These are phyloP conservation scores for Diabrotica undecimpunctata DNA, from an alignment of 1,140 invertebrate genomes.

Conservation along the genomic window DNA sequence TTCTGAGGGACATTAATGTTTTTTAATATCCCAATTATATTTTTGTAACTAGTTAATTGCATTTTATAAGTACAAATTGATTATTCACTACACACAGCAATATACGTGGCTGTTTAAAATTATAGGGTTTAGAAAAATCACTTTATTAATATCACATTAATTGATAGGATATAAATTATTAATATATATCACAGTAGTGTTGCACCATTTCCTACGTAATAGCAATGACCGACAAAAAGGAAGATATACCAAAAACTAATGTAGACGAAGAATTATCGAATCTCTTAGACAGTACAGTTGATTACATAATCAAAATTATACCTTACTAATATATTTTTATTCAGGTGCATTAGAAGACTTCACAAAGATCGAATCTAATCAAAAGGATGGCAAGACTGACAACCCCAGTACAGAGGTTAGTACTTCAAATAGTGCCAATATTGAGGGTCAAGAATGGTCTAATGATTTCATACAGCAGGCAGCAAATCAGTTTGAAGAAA, in stretches of 20 bases:
- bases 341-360: slow-evolving; percentile 59
- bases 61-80: no score
- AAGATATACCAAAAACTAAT: slow-evolving; percentile 24
- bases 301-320: slow-evolving; percentile 8
- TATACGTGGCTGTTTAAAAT: no score
- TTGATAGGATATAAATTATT: no score
- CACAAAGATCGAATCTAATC: slow-evolving; percentile 43
- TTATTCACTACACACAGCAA: no score
- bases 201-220: no score
- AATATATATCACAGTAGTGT: no score
- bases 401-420: slow-evolving; percentile 23
- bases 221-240: slow-evolving; percentile 37
- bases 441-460: slow-evolving; percentile 51
- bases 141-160: no score
- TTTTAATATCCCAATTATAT: no score
- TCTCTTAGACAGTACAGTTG: slow-evolving; percentile 41
- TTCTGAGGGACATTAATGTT: no score
- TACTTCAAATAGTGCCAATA: slow-evolving; percentile 10
- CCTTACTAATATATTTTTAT: slow-evolving; percentile 14
- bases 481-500: slow-evolving; percentile 58
- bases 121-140: no score
- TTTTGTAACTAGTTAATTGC: no score
- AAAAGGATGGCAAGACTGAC: slow-evolving; percentile 32
- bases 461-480: slow-evolving; percentile 62
- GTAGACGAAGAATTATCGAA: slow-evolving; percentile 42